phyloP scores from a whole-genome alignment of 2,888 invertebrate species.

The Lypha dubia region DNA sequence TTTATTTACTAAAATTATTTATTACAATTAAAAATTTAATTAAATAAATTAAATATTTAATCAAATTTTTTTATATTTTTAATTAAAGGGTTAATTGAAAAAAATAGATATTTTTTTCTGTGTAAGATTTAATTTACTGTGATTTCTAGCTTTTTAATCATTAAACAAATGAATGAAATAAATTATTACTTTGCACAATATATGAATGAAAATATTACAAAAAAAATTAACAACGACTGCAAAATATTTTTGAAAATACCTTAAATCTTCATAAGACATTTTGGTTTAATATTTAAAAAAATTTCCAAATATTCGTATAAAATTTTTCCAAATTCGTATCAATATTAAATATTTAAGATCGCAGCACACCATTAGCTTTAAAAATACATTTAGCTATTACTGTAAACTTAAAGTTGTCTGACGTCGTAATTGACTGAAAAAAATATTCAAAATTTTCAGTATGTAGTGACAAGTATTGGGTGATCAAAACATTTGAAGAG shows the following conservation, averaged over 20 bases:
- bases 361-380: conserved; percentile 30
- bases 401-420: not conserved
- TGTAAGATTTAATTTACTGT: not conserved
- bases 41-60: too few species aligned
- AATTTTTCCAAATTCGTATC: conserved; percentile 16
- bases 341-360: conserved; percentile 21
- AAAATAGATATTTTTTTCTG: too few species aligned
- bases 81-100: too few species aligned
- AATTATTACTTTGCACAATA: not conserved
- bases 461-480: not conserved
- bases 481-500: too few species aligned
- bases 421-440: not conserved
- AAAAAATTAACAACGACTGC: not conserved
- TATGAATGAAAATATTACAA: not conserved
- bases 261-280: conserved; percentile 63
- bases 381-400: conserved; percentile 18
- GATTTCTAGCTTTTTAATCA: not conserved
- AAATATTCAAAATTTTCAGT: not conserved
- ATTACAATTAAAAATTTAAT: too few species aligned
- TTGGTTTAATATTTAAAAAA: conserved; percentile 20
- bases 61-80: too few species aligned
- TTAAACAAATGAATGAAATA: not conserved
- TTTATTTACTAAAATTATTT: too few species aligned
- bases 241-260: conserved; percentile 49
- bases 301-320: conserved; percentile 3